Evolutionary conservation across 1,140 invertebrate species (phyloP).

Genomic region (Sycophila sp.): DNA sequence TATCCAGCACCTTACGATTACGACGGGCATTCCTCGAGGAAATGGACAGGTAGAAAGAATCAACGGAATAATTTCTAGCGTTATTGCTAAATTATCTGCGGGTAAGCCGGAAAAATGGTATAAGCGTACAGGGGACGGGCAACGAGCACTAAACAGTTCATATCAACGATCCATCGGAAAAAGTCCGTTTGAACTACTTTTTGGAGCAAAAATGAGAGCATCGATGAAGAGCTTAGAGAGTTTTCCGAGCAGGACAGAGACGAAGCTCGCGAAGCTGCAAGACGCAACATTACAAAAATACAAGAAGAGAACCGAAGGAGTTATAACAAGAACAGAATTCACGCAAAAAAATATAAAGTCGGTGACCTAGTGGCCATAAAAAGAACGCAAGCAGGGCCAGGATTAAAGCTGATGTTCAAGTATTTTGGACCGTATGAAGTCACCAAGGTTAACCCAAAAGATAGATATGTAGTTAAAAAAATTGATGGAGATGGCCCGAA

Average conservation of each 20-base stretch:
- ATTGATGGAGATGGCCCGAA: slow-evolving; percentile 42
- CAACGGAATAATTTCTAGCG: slow-evolving; percentile 44
- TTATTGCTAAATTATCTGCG: slow-evolving; percentile 49
- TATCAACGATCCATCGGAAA: slow-evolving; percentile 48
- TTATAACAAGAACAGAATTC: background rate
- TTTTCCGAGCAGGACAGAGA: background rate
- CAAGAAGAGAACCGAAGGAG: slow-evolving; percentile 10
- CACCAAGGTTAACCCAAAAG: background rate
- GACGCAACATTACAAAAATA: slow-evolving; percentile 1
- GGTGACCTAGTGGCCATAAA: slow-evolving; percentile 13
- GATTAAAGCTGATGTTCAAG: background rate
- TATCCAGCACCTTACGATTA: slow-evolving; percentile 48
- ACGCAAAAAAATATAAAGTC: background rate
- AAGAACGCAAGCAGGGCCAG: slow-evolving; percentile 14
- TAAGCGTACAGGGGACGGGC: slow-evolving; percentile 44
- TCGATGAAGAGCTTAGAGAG: background rate
- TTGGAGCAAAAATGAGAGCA: slow-evolving; percentile 9
- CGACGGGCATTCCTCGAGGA: slow-evolving; percentile 46
- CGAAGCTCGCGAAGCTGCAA: background rate
- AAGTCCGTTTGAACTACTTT: slow-evolving; percentile 54
- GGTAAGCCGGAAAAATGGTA: slow-evolving; percentile 45
- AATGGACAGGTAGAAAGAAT: slow-evolving; percentile 56
- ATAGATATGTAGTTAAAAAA: background rate
- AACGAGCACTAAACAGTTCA: slow-evolving; percentile 52
- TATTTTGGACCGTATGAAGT: slow-evolving; percentile 12